Evolutionary conservation across 2,113 vertebrate species (phyloP).

Genomic region (Rhinolophus sinicus): DNA sequence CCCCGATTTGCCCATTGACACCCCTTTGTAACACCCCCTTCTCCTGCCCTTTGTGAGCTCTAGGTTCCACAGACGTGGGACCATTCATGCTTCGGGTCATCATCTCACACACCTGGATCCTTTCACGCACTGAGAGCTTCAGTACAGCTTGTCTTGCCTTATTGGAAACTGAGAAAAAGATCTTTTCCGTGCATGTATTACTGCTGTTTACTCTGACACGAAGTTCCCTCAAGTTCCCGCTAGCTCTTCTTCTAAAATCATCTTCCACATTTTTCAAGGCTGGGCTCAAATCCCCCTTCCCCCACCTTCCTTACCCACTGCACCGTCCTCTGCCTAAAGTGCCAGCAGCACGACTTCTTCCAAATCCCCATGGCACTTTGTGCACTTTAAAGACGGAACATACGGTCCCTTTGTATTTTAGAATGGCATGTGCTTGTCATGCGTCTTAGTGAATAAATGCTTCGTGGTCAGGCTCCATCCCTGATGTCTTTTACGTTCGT

Average conservation of each 20-base stretch:
- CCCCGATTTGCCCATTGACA: rapidly evolving
- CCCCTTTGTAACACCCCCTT: too few species aligned
- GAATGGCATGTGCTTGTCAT: rapidly evolving
- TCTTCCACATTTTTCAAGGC: rapidly evolving
- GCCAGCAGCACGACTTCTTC: background rate
- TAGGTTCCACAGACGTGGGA: rapidly evolving
- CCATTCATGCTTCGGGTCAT: rapidly evolving
- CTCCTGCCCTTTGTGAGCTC: too few species aligned
- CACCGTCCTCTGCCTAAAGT: rapidly evolving
- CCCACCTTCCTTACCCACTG: rapidly evolving
- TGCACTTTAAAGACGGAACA: background rate
- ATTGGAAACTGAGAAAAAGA: background rate
- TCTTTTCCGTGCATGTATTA: rapidly evolving
- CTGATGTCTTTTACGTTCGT: background rate
- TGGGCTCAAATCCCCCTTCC: rapidly evolving
- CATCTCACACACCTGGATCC: rapidly evolving
- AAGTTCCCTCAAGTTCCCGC: rapidly evolving
- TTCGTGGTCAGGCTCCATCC: rapidly evolving
- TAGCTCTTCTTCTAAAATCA: too few species aligned
- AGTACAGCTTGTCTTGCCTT: background rate
- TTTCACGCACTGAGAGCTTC: background rate
- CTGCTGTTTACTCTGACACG: rapidly evolving
- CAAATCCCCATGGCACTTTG: rapidly evolving
- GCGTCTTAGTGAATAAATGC: background rate
- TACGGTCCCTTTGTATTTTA: background rate